Percentiles rank a stretch among this genome's conserved stretches.
Conservation (phyloP, 92 coral and sea anemone genomes). For the Paramuricea clavata region DNA sequence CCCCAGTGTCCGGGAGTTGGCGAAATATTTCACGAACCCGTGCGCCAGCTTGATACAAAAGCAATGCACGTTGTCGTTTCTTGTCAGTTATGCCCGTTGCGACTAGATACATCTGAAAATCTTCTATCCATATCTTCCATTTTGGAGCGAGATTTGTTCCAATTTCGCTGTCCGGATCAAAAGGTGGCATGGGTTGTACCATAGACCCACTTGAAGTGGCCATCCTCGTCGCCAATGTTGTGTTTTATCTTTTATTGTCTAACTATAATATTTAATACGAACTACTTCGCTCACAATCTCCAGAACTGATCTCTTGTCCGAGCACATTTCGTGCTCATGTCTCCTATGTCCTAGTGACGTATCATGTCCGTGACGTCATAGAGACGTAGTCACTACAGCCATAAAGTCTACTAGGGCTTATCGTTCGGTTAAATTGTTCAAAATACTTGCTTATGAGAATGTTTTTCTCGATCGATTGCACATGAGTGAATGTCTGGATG, state of each 20-base stretch:
- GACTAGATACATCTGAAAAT: not conserved
- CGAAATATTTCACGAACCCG: not conserved
- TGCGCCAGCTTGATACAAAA: not conserved
- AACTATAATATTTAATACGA: no score
- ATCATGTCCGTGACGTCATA: no score
- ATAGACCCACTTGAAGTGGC: no score
- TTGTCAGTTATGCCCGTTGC: conserved; percentile 1
- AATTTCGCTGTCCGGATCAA: conserved; percentile 1
- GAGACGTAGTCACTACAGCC: no score
- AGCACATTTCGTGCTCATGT: no score
- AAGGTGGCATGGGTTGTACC: not conserved
- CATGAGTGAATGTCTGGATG: not conserved
- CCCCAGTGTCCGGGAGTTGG: not conserved
- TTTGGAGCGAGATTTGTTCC: conserved; percentile 2
- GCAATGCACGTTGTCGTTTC: not conserved
- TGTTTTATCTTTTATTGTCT: no score
- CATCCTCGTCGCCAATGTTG: no score
- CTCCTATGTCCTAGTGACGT: no score
- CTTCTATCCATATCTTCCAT: conserved; percentile 5
- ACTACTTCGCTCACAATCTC: no score
- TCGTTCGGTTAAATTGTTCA: not conserved
- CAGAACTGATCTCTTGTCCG: no score
- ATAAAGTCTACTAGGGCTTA: not conserved
- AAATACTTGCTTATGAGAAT: not conserved
- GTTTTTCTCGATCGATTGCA: not conserved